A percentile compares a stretch with the other conserved stretches of the same genome.
Conservation (phyloP, 2,797 vertebrate genomes). For the Chloroceryle amazona region DNA sequence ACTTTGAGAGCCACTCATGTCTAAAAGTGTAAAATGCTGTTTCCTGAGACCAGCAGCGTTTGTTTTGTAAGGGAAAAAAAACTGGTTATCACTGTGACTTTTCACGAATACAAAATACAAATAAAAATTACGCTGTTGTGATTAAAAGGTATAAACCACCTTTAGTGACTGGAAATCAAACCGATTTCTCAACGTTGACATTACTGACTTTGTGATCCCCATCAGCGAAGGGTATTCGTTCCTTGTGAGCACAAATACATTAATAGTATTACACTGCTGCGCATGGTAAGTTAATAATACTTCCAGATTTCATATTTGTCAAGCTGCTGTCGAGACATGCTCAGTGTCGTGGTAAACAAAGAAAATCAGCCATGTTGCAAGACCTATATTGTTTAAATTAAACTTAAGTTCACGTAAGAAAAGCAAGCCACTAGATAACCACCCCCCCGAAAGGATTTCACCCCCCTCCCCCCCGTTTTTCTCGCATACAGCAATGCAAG, state of each 20-base stretch:
- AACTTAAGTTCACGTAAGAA: neutral
- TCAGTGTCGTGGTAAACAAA: constrained; percentile 2
- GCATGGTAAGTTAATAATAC: constrained; percentile 36
- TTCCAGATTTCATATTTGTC: neutral
- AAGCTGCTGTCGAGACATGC: neutral
- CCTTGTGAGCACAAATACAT: constrained; percentile 14
- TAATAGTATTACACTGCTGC: neutral
- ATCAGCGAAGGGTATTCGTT: neutral
- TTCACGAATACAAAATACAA: neutral
- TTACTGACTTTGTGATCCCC: neutral
- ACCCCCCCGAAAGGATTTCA: neutral
- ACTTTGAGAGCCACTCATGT: neutral
- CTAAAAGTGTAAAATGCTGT: neutral
- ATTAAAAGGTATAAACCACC: neutral
- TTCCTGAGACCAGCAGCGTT: neutral
- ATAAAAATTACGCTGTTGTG: neutral
- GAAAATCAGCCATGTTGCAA: constrained; percentile 20
- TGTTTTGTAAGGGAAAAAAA: neutral
- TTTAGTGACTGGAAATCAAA: neutral
- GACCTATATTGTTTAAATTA: neutral
- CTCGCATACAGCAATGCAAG: neutral
- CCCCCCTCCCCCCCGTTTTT: neutral
- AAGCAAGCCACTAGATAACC: neutral
- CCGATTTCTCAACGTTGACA: neutral
- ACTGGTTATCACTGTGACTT: neutral